A percentile compares a stretch with the other conserved stretches of the same genome.
These are phyloP conservation scores for Ormyrus pomaceus DNA, from an alignment of 2,888 invertebrate genomes.

Conservation along the genomic window DNA sequence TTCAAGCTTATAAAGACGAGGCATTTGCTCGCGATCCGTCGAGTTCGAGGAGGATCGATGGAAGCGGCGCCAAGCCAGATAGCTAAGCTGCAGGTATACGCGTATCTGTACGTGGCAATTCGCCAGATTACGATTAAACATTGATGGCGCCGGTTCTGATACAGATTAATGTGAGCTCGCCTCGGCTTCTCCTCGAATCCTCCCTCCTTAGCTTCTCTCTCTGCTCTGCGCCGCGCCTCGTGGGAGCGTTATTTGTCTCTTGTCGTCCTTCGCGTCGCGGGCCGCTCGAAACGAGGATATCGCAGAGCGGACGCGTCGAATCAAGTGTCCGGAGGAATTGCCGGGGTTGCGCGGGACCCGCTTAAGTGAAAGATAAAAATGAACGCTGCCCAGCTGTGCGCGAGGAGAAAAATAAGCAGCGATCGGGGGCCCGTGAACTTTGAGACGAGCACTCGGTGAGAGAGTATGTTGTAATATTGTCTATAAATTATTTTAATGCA, in stretches of 20 bases:
- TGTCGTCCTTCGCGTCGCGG: conserved; percentile 56
- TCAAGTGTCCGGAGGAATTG: conserved; percentile 7
- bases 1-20: conserved; percentile 46
- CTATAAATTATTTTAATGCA: too few species aligned
- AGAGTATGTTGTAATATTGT: too few species aligned
- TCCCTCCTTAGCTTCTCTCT: conserved; percentile 34
- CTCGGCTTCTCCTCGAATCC: not conserved
- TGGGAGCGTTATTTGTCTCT: conserved; percentile 68
- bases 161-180: conserved; percentile 72
- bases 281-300: not conserved
- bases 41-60: conserved; percentile 39
- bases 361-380: conserved; percentile 37
- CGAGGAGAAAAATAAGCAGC: conserved; percentile 26
- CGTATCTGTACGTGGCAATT: conserved; percentile 64
- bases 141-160: conserved; percentile 71
- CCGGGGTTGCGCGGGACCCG: not conserved
- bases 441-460: too few species aligned
- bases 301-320: conserved; percentile 18
- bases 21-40: not conserved
- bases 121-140: conserved; percentile 74
- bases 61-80: not conserved
- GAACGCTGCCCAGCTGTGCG: not conserved
- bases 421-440: not conserved
- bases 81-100: conserved; percentile 24
- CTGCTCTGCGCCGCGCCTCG: conserved; percentile 56